Conservation (phyloP, 2,113 vertebrate species). For the Camelus dromedarius region DNA sequence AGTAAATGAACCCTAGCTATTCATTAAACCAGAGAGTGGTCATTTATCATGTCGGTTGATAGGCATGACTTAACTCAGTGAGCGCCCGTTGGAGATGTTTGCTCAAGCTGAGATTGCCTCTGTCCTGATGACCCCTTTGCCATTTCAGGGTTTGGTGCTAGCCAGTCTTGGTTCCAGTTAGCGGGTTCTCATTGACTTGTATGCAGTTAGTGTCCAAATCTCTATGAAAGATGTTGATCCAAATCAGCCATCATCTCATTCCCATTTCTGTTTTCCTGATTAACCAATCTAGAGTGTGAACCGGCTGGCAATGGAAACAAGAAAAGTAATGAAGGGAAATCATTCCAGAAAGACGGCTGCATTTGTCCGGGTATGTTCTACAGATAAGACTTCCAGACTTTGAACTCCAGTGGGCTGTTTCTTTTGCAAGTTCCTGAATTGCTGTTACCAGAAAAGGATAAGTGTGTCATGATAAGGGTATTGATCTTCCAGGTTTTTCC, state of each 20-base stretch:
- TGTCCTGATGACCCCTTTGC: background rate
- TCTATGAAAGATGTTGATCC: background rate
- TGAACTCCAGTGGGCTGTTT: background rate
- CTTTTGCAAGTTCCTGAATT: background rate
- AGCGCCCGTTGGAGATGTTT: background rate
- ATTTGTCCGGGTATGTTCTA: slow-evolving; percentile 94
- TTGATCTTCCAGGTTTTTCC: slow-evolving; percentile 51
- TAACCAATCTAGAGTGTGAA: slow-evolving; percentile 92
- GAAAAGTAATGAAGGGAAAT: slow-evolving; percentile 95
- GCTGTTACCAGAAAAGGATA: background rate
- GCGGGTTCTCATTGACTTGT: background rate
- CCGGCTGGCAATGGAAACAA: slow-evolving; percentile 97
- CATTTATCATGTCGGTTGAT: background rate
- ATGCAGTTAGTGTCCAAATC: background rate
- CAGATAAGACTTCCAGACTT: background rate
- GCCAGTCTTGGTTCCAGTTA: background rate
- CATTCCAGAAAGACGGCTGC: slow-evolving; percentile 98
- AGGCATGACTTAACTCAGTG: background rate
- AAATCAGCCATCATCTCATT: background rate
- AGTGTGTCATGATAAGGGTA: background rate
- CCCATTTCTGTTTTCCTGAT: slow-evolving; percentile 25
- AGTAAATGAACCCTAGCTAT: background rate
- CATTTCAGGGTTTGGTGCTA: background rate
- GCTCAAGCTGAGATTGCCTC: background rate
- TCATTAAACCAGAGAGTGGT: slow-evolving; percentile 41